These are phyloP conservation scores for Otis tarda DNA, from an alignment of 2,113 vertebrate genomes.

Conservation along the genomic window DNA sequence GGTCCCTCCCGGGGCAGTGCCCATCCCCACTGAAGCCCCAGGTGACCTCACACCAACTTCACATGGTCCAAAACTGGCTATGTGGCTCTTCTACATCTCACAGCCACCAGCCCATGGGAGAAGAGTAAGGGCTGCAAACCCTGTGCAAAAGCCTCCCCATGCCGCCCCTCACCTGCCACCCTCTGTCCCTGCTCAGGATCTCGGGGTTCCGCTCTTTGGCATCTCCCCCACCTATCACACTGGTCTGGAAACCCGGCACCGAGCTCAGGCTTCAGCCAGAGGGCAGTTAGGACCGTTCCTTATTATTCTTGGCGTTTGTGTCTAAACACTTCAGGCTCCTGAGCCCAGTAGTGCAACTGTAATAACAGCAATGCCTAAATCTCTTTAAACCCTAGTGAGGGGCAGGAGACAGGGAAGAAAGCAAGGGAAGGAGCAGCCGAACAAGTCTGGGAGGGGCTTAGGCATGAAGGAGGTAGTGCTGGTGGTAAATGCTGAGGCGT, in stretches of 20 bases:
- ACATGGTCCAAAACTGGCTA: neutral
- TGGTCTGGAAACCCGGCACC: neutral
- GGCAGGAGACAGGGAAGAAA: neutral
- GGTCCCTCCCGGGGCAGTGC: neutral
- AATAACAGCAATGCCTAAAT: neutral
- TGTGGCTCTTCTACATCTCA: neutral
- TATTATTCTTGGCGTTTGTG: neutral
- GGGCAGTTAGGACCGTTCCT: neutral
- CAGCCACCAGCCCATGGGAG: neutral
- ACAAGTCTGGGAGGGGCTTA: fast-evolving
- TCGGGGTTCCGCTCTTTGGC: neutral
- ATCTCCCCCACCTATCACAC: neutral
- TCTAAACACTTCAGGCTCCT: neutral
- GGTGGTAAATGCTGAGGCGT: neutral
- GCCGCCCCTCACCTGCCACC: fast-evolving
- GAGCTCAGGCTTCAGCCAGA: neutral
- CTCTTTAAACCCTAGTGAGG: neutral
- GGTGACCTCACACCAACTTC: neutral
- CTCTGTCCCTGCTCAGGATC: neutral
- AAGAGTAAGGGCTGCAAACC: neutral
- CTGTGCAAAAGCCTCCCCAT: fast-evolving
- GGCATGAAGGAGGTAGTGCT: neutral
- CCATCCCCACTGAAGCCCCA: neutral
- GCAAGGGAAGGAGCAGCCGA: neutral
- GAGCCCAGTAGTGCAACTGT: neutral